Percentiles rank a stretch among this genome's conserved stretches.
Conservation (phyloP, 2,113 vertebrate genomes). For the Stomatorhinus ivindoensis region DNA sequence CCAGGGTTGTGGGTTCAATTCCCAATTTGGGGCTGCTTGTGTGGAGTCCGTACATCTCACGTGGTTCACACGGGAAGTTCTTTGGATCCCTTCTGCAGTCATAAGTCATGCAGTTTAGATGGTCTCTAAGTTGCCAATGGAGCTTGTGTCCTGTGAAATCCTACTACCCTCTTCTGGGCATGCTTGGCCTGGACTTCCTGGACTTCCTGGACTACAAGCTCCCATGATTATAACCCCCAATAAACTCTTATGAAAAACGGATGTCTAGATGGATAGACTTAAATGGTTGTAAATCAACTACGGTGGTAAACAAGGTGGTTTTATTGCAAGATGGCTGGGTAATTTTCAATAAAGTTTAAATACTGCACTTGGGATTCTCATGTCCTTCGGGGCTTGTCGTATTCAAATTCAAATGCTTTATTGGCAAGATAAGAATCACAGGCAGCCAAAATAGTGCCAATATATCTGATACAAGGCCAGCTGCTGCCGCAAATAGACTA, state of each 20-base stretch:
- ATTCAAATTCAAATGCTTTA: slow-evolving; percentile 13
- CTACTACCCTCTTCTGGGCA: neutral
- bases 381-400: neutral
- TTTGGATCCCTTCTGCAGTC: neutral
- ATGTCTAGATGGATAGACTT: neutral
- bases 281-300: slow-evolving; percentile 33
- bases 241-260: neutral
- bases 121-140: neutral
- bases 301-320: slow-evolving; percentile 52
- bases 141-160: neutral
- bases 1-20: neutral
- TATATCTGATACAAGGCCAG: slow-evolving; percentile 2
- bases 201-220: neutral
- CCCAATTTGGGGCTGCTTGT: neutral
- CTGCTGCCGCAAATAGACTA: neutral
- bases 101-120: neutral
- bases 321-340: slow-evolving; percentile 41
- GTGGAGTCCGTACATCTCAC: neutral
- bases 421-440: slow-evolving; percentile 1
- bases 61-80: neutral
- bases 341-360: slow-evolving; percentile 55
- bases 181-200: neutral
- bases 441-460: neutral
- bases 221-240: neutral
- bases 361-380: slow-evolving; percentile 48